These are phyloP conservation scores for Rana temporaria DNA, from an alignment of 2,113 vertebrate genomes.

Conservation along the genomic window DNA sequence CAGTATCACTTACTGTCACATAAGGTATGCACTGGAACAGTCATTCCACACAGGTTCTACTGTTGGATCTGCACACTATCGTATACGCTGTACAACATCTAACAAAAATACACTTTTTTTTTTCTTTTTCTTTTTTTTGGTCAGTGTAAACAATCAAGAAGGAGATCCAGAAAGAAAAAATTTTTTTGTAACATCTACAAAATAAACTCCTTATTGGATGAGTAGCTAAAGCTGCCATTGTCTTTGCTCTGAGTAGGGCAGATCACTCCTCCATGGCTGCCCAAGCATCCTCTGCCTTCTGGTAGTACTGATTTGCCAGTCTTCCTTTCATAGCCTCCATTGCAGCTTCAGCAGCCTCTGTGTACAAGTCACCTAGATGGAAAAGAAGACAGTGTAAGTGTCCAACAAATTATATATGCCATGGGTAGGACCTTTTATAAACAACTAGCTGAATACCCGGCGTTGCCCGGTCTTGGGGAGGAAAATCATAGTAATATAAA, in stretches of 20 bases:
- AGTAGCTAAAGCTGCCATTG: conserved; percentile 37
- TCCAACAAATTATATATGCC: not conserved
- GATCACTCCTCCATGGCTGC: conserved; percentile 84
- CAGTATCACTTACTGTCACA: not conserved
- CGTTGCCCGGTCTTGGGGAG: too few species aligned
- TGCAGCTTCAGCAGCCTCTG: conserved; percentile 91
- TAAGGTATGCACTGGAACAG: not conserved
- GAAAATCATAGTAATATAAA: too few species aligned
- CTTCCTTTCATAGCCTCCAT: conserved; percentile 96
- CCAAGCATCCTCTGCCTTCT: conserved; percentile 96
- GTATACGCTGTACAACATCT: conserved; percentile 9
- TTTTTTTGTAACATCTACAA: conserved; percentile 58
- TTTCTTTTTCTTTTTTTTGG: conserved; percentile 6
- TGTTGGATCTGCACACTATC: conserved; percentile 3
- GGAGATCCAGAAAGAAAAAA: conserved; percentile 60
- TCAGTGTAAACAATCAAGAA: conserved; percentile 41
- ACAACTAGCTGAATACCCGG: too few species aligned
- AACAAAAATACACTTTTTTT: conserved; percentile 3
- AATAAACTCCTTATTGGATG: conserved; percentile 46
- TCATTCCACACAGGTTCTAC: not conserved
- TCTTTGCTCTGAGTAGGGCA: not conserved
- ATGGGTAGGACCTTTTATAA: not conserved
- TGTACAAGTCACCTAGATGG: conserved; percentile 88
- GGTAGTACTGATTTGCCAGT: conserved; percentile 91
- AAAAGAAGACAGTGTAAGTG: conserved; percentile 41